Evolutionary conservation across 2,888 invertebrate genomes (phyloP).

Genomic region (Gymnocheta viridis): DNA sequence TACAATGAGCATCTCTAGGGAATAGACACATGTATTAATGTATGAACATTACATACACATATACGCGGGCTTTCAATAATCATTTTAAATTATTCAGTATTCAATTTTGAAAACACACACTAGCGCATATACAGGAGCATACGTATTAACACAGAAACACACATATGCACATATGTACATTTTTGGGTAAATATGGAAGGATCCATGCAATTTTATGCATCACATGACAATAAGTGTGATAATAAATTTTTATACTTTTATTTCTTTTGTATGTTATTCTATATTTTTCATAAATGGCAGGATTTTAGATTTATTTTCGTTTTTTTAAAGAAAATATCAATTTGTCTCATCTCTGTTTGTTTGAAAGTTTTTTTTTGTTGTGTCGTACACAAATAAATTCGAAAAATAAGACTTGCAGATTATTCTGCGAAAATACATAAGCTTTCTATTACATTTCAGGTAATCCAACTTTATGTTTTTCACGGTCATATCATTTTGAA

Average conservation of each 20-base stretch:
- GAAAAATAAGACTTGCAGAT: slow-evolving; percentile 62
- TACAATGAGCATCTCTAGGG: slow-evolving; percentile 43
- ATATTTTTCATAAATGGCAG: slow-evolving; percentile 40
- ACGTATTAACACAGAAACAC: neutral
- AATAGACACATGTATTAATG: slow-evolving; percentile 36
- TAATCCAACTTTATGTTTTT: too few species aligned
- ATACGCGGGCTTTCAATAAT: slow-evolving; percentile 55
- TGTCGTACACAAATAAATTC: slow-evolving; percentile 54
- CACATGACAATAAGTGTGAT: slow-evolving; percentile 58
- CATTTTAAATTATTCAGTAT: slow-evolving; percentile 69
- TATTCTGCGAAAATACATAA: too few species aligned
- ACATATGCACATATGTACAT: neutral
- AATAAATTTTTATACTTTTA: slow-evolving; percentile 48
- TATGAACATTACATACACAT: neutral
- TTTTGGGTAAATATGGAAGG: slow-evolving; percentile 1
- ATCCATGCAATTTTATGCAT: slow-evolving; percentile 62
- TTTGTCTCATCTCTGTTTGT: slow-evolving; percentile 1
- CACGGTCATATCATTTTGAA: too few species aligned
- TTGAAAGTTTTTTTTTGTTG: slow-evolving; percentile 30
- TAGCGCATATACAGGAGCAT: neutral
- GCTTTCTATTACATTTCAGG: too few species aligned
- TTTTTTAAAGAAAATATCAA: neutral
- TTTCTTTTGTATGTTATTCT: neutral
- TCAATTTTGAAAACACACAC: slow-evolving; percentile 53
- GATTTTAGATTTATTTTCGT: slow-evolving; percentile 47